These are phyloP conservation scores for Actinopyga echinites DNA, from an alignment of 53 echinoderm and acorn worm genomes.

Conservation along the genomic window DNA sequence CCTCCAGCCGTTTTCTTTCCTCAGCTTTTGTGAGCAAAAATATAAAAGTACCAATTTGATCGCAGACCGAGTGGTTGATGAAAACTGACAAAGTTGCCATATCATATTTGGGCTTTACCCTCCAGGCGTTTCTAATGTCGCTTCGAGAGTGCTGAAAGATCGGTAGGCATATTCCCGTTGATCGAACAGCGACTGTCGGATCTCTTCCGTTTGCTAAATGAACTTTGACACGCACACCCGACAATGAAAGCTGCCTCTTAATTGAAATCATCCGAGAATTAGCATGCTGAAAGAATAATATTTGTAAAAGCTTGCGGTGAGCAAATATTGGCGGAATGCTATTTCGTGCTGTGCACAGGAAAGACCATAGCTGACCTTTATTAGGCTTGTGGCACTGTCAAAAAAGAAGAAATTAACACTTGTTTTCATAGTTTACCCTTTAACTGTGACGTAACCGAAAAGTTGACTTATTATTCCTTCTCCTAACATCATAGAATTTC, in stretches of 20 bases:
- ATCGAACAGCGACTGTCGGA: slow-evolving; percentile 20
- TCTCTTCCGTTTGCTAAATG: slow-evolving; percentile 35
- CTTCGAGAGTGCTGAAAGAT: slow-evolving; percentile 10
- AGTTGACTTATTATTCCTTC: no score
- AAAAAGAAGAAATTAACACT: slow-evolving; percentile 40
- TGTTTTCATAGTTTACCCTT: neutral
- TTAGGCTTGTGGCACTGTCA: neutral
- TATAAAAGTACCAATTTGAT: slow-evolving; percentile 21
- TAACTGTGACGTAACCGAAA: no score
- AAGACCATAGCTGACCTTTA: slow-evolving; percentile 21
- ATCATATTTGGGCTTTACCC: slow-evolving; percentile 36
- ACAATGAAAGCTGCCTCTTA: slow-evolving; percentile 28
- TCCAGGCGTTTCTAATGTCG: slow-evolving; percentile 38
- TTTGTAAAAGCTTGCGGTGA: slow-evolving; percentile 43
- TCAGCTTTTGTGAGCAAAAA: slow-evolving; percentile 15
- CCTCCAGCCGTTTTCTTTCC: slow-evolving; percentile 45
- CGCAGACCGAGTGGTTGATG: slow-evolving; percentile 35
- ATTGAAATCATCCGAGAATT: slow-evolving; percentile 49
- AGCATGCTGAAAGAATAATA: slow-evolving; percentile 47
- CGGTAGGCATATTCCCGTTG: neutral
- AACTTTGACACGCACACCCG: slow-evolving; percentile 41
- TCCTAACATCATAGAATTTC: no score
- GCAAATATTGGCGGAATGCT: slow-evolving; percentile 44
- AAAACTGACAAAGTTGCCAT: slow-evolving; percentile 41
- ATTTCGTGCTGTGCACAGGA: slow-evolving; percentile 26